Evolutionary conservation across 1,140 invertebrate genomes (phyloP), one percentile per base, ranked within the genome.

Genomic region (Drosophila jambulina): DNA sequence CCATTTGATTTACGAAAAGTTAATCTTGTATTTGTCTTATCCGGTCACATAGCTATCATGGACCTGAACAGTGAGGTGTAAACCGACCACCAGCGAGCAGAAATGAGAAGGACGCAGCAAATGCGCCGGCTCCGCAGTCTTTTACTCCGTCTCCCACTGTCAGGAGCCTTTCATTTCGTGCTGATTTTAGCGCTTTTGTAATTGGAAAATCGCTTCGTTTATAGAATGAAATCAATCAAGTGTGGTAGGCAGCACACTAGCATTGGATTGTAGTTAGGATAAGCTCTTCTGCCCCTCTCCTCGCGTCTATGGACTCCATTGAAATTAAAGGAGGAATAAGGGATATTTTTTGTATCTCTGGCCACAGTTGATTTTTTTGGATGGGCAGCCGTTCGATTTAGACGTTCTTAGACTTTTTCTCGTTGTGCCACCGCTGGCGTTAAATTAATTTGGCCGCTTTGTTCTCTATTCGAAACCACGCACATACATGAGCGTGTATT

Each of bases 181-280:
- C 86, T 91, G 86, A 91, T 91, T 91, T 91, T 80, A 80, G 86
- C 82, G 82, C 69, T 91, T 91, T 84, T 86, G 86, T 82, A 90
- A 90, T 90, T 85, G 76, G 86, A 91, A 91, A 90, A 85, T 85
- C 79, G 86, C 54, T 61, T 57, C 69, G 84, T 85, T 91, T 91
- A 85, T 91, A 91, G 77, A 91, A 91, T 91, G 82, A 91, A 91
- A 91, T 91, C 86, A 91, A 91, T 91, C 86, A 91, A 91, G 82
- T 91, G 80, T 91, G 84, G 67, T 64, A 83, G 59, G 71, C 72
- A 79, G 82, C 81, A 71, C 79, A 87, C 70, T 82, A 82, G 71
- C 67, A 62, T 49, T 43, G 60, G 69, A 78, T 65, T 59, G 40
- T 71, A 64, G 71, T 67, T 49, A 36, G 57, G 32, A 56, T 58